Percentiles rank a stretch among this genome's conserved stretches.
phyloP scores from a whole-genome alignment of 1,140 invertebrate species.

The Pachypeltis micranthus region DNA sequence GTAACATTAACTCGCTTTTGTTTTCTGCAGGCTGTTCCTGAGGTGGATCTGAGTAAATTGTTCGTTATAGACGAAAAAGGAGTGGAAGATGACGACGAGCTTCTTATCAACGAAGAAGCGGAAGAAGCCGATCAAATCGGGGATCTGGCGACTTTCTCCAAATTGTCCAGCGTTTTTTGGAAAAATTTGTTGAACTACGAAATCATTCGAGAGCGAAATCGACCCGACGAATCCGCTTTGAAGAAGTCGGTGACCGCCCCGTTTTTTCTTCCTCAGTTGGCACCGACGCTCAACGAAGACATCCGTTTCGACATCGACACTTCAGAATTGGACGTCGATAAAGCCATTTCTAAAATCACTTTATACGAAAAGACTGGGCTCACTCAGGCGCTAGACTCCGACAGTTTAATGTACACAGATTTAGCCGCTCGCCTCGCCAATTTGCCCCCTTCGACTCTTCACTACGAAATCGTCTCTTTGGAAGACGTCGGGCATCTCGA shows the following conservation, averaged over 20 bases:
- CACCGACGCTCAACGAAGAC: conserved; percentile 61
- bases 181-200: conserved; percentile 85
- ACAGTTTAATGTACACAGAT: conserved; percentile 38
- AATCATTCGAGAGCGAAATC: conserved; percentile 79
- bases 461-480: conserved; percentile 78
- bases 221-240: conserved; percentile 73
- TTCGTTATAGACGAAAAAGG: conserved; percentile 29
- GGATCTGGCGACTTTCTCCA: conserved; percentile 71
- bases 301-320: conserved; percentile 38
- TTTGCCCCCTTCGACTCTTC: conserved; percentile 72
- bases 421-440: conserved; percentile 64
- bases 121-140: conserved; percentile 53
- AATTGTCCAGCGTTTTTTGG: conserved; percentile 79
- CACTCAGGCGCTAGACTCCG: conserved; percentile 37
- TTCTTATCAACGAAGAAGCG: conserved; percentile 40
- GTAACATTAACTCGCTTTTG: no score
- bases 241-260: conserved; percentile 69
- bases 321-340: conserved; percentile 29
- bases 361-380: conserved; percentile 56
- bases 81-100: conserved; percentile 39
- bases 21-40: conserved; percentile 24
- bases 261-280: conserved; percentile 87
- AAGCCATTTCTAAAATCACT: conserved; percentile 34
- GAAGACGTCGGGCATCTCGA: conserved; percentile 51
- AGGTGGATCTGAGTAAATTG: conserved; percentile 24